Evolutionary conservation across 23 tunicate species (phyloP), one percentile per base, ranked within the genome.

Genomic region (Corella eumyota): DNA sequence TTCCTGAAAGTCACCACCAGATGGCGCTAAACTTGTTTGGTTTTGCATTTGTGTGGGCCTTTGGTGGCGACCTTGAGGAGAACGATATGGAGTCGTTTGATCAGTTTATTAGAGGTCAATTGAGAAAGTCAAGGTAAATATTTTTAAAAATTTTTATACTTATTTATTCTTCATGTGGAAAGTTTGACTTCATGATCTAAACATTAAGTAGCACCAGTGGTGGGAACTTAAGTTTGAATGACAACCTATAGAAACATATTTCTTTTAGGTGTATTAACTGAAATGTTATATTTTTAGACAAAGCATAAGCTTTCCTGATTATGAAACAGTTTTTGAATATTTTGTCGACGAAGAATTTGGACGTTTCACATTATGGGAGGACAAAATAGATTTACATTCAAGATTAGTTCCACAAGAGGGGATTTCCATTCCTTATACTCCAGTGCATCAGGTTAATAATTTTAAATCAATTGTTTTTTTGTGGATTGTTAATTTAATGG

Each of bases 41-140:
- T 24, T 88, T 88, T 34, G 58, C 96, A 4, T 75, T 88, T 62
- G 85, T 88, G 6, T 88, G 96, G 96, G 77, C 96, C 13, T 88
- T 78, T 36, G 96, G 96, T 11, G 96, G 96, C 44, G 45, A 40
- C 27, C 55, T 88, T 26, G 48, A 34, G 37, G 81, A 73, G 62
- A 35, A 79, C 23, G 77, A 72, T 15, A 75, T 74, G 81, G 57
- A 32, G 0, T 45, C 30, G 21, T 88, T 88, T 61, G 96, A 88
- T 34, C 32, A n/a, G 1, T 72, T 72, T 40, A 58, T 79, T 37
- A 78, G 76, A 45, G 61, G 77, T 9, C 57, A 61, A 3, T 37
- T 86, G 22, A 37, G 35, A 33, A 56, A 63, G 26, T 70, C 66
- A 32, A 53, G 70, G 86, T 70, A 58, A 11, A 15, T 44, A 0